A percentile compares a stretch with the other conserved stretches of the same genome.
Conservation (phyloP, 2,113 vertebrate genomes). For the Prionailurus bengalensis region DNA sequence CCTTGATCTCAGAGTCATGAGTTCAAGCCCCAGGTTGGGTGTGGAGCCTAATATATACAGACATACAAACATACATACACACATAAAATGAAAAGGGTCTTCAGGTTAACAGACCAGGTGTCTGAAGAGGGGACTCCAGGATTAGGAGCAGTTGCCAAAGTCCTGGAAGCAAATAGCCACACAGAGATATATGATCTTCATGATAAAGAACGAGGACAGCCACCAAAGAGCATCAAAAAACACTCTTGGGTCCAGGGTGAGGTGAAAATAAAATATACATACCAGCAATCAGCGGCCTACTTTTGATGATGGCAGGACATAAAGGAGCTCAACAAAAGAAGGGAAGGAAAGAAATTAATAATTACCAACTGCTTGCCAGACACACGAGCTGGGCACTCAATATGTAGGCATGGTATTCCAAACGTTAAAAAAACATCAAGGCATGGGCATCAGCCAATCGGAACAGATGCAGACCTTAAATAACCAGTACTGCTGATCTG, state of each 20-base stretch:
- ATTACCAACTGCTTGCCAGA: not conserved
- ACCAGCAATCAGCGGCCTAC: not conserved
- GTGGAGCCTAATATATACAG: not conserved
- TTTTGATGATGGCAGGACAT: not conserved
- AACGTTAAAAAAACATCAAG: not conserved
- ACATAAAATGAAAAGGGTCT: not conserved
- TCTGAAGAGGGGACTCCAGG: not conserved
- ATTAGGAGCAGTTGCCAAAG: not conserved
- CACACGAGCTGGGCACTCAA: not conserved
- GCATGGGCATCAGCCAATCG: not conserved
- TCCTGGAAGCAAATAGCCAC: not conserved
- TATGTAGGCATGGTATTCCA: not conserved
- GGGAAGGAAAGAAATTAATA: slow-evolving; percentile 1
- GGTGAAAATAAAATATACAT: not conserved
- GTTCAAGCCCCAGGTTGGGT: not conserved
- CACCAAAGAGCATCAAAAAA: not conserved
- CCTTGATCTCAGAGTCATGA: not conserved
- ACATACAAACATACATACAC: no score
- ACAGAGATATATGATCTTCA: not conserved
- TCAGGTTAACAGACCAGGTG: not conserved
- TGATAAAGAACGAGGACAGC: not conserved
- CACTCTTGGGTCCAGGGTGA: not conserved
- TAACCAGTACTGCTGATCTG: not conserved
- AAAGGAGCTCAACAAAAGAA: not conserved
- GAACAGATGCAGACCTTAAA: not conserved